Conservation (phyloP, 2,113 vertebrate species). For the Psilopogon haemacephalus region DNA sequence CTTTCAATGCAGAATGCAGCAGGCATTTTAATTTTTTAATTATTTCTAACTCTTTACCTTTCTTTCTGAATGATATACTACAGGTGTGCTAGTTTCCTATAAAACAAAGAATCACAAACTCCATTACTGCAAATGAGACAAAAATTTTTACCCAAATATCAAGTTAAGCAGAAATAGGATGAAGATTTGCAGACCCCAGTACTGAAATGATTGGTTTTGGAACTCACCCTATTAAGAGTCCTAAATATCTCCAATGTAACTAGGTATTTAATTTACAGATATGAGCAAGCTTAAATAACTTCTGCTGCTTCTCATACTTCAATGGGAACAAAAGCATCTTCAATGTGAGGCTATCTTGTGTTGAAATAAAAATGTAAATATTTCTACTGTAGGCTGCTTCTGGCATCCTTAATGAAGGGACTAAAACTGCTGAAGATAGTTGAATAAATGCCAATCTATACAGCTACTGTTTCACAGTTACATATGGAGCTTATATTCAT, state of each 20-base stretch:
- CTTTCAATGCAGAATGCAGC: background rate
- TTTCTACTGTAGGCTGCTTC: background rate
- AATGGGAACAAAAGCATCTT: background rate
- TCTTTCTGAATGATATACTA: background rate
- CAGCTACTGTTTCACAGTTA: background rate
- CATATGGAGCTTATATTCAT: background rate
- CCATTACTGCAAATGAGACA: background rate
- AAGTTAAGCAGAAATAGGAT: background rate
- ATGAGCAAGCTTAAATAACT: background rate
- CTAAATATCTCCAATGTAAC: background rate
- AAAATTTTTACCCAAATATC: background rate
- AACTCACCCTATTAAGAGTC: background rate
- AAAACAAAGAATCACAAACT: background rate
- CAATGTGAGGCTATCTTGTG: background rate
- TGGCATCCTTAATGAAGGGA: background rate
- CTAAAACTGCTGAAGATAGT: background rate
- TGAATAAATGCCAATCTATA: background rate
- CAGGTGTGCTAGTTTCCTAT: background rate
- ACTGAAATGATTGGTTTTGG: background rate
- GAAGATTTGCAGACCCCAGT: background rate
- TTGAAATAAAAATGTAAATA: conserved; percentile 1
- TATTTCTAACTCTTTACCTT: background rate
- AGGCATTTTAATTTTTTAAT: background rate
- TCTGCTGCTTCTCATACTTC: background rate
- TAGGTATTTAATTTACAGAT: background rate